Percentiles rank a stretch among this genome's conserved stretches.
These are phyloP conservation scores for Ochropacha duplaris DNA, from an alignment of 2,888 invertebrate species.

Conservation along the genomic window DNA sequence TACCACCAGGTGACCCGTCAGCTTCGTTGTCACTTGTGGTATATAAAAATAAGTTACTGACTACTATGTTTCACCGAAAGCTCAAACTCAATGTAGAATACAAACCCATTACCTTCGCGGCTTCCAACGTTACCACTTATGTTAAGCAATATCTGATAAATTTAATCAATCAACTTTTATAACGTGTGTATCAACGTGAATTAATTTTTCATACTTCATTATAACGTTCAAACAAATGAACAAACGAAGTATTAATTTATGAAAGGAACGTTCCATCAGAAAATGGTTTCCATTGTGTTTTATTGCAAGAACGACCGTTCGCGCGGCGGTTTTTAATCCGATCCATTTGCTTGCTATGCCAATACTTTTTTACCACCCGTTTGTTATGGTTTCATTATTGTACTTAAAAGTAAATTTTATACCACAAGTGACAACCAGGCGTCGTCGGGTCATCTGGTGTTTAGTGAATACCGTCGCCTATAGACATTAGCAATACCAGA, in stretches of 20 bases:
- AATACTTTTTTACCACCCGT: constrained; percentile 13
- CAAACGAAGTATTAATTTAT: constrained; percentile 18
- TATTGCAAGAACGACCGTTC: not conserved
- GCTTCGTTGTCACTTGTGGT: too few relatives aligned
- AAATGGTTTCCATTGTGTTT: constrained; percentile 2
- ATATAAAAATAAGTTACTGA: too few relatives aligned
- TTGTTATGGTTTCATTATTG: not conserved
- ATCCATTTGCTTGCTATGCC: constrained; percentile 9
- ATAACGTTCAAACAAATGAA: constrained; percentile 11
- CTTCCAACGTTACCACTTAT: too few relatives aligned
- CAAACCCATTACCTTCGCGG: too few relatives aligned
- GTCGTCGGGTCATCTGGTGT: too few relatives aligned
- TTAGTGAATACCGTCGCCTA: too few relatives aligned
- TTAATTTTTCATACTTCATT: constrained; percentile 25
- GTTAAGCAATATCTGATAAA: not conserved
- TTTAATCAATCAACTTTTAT: not conserved
- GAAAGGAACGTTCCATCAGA: constrained; percentile 10
- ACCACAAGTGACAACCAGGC: too few relatives aligned
- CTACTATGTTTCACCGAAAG: too few relatives aligned
- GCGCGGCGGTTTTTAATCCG: not conserved
- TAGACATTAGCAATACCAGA: too few relatives aligned
- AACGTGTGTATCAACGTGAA: not conserved
- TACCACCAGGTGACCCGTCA: too few relatives aligned
- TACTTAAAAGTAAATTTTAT: not conserved
- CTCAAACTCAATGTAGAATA: too few relatives aligned